Base-by-base conservation (phyloP, 2,888 invertebrate genomes). In the Nectonema munidae region DNA sequence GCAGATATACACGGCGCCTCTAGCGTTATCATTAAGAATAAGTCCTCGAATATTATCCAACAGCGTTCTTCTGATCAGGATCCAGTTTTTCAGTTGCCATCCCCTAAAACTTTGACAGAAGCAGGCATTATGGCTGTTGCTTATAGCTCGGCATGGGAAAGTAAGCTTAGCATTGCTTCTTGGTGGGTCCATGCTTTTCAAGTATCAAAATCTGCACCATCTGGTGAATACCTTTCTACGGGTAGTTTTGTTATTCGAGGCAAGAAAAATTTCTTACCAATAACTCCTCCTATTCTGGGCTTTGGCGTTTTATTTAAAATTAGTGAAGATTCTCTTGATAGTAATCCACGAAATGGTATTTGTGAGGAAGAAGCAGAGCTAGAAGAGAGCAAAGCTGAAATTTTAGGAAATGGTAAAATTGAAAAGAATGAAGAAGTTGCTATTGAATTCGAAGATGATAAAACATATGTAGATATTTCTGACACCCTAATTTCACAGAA, bases 91-190 rank as follows among this genome's bases (percentile, higher is more conserved):
- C n/a, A n/a, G n/a, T n/a, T n/a, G n/a, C 79, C 89, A n/a, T n/a
- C n/a, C n/a, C 89, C 89, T 0, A 71, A 75, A 55, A 83, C 86
- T 0, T 60, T 99, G 29, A 69, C 72, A 43, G 95, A 99, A 60
- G 89, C 89, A 9, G 89, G 81, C 0, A 70, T 71, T 5, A 81
- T 89, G 67, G 86, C 89, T 2, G 71, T 86, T 25, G 75, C 74
- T 38, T 77, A 79, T 59, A 86, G 86, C 56, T 74, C 76, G 47
- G 86, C 89, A 0, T 95, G 95, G 95, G 83, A 89, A 47, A 81
- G 83, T 0, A 86, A 83, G 57, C 75, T 95, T 3, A 65, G 83
- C 20, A 74, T 79, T 2, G 72, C 71, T 46, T 76, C 86, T 4
- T 95, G 83, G 69, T 95, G 89, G 89, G 95, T 99, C 14, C 63